These are phyloP conservation scores for Corythornis leucogaster DNA, from an alignment of 2,797 vertebrate species.

Conservation along the genomic window DNA sequence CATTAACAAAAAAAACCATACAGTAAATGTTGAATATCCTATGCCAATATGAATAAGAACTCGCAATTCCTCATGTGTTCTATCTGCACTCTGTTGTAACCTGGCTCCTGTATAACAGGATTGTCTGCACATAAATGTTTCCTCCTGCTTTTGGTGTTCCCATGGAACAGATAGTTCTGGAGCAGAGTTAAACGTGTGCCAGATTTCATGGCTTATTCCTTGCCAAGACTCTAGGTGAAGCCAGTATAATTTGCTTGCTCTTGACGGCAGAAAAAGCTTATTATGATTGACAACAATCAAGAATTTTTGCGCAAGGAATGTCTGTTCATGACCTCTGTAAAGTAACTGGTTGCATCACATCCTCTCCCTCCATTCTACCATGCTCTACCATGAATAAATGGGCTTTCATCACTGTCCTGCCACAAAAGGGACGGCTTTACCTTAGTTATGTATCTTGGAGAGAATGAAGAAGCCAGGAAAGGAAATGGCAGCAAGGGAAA, in stretches of 20 bases:
- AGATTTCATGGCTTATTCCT: background rate
- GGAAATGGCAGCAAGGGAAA: background rate
- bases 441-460: background rate
- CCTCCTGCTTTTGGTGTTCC: background rate
- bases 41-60: background rate
- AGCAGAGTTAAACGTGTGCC: background rate
- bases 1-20: background rate
- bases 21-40: background rate
- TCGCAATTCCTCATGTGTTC: background rate
- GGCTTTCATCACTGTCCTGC: background rate
- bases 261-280: slow-evolving; percentile 5
- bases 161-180: slow-evolving; percentile 15
- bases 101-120: background rate
- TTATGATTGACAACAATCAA: background rate
- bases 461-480: background rate
- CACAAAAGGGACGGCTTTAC: background rate
- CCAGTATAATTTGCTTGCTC: background rate
- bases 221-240: slow-evolving; percentile 9
- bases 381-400: background rate
- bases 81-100: background rate
- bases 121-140: background rate
- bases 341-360: background rate
- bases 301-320: background rate
- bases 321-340: background rate
- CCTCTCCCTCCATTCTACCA: background rate